Evolutionary conservation across 2,888 invertebrate genomes (phyloP).

Genomic region (Torymus auratus): DNA sequence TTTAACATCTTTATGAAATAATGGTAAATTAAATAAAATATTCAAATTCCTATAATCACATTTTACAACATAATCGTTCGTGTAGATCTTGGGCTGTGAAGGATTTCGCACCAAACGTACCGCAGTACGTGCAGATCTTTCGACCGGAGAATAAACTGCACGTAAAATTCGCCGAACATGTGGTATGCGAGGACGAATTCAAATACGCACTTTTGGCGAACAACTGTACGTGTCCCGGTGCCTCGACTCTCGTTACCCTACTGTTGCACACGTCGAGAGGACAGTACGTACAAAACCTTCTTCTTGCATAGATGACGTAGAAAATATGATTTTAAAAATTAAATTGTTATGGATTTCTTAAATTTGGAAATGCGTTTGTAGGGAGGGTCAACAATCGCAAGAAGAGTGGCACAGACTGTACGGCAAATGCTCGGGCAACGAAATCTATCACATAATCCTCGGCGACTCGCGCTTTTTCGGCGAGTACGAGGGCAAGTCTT

Average conservation of each 20-base stretch:
- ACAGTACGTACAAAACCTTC: constrained; percentile 82
- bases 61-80: neutral
- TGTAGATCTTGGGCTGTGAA: constrained; percentile 97
- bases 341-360: neutral
- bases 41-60: too few relatives aligned
- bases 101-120: constrained; percentile 97
- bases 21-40: too few relatives aligned
- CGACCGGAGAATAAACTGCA: constrained; percentile 98
- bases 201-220: constrained; percentile 98
- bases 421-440: constrained; percentile 98
- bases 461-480: constrained; percentile 98
- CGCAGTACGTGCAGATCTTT: constrained; percentile 99
- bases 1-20: too few relatives aligned
- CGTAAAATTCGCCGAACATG: constrained; percentile 98
- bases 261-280: constrained; percentile 97
- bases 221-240: constrained; percentile 98
- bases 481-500: constrained; percentile 98
- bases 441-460: constrained; percentile 97
- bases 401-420: constrained; percentile 99
- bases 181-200: constrained; percentile 99
- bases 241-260: constrained; percentile 96
- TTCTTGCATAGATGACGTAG: too few relatives aligned
- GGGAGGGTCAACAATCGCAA: constrained; percentile 95
- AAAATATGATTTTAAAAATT: neutral
- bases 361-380: constrained; percentile 71